A percentile compares a stretch with the other conserved stretches of the same genome.
Evolutionary conservation across 2,888 invertebrate species (phyloP).

Genomic region (Ellobium chinense): DNA sequence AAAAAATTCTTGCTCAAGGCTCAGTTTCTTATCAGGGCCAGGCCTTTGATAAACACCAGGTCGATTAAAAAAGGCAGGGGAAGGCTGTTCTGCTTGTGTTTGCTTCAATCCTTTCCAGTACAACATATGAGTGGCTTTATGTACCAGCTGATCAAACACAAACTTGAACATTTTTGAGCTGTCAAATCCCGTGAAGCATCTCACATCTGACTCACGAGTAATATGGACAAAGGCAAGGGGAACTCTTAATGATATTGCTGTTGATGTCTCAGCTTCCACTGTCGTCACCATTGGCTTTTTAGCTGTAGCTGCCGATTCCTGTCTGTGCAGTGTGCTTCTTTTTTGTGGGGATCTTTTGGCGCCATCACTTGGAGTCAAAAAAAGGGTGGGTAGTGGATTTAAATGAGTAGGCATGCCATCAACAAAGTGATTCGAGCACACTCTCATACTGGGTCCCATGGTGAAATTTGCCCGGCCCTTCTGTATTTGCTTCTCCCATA

Average conservation of each 20-base stretch:
- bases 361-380: conserved; percentile 29
- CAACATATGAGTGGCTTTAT: conserved; percentile 22
- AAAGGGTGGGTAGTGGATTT: conserved; percentile 22
- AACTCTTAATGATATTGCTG: not conserved
- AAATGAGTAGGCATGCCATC: conserved; percentile 20
- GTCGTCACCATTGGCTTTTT: not conserved
- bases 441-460: not conserved
- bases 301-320: not conserved
- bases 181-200: conserved; percentile 44
- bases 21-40: conserved; percentile 38
- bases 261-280: not conserved
- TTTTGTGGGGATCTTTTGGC: not conserved
- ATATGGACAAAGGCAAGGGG: not conserved
- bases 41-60: conserved; percentile 9
- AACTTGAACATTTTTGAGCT: conserved; percentile 33
- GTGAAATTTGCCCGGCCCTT: not conserved
- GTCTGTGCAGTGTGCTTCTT: not conserved
- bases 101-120: conserved; percentile 45
- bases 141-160: conserved; percentile 26
- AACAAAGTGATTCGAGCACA: conserved; percentile 42
- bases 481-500: conserved; percentile 10
- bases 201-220: conserved; percentile 10
- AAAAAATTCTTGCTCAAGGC: conserved; percentile 38
- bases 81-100: conserved; percentile 20
- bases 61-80: not conserved